phyloP scores from a whole-genome alignment of 2,888 invertebrate genomes.

The Spialia ferax region DNA sequence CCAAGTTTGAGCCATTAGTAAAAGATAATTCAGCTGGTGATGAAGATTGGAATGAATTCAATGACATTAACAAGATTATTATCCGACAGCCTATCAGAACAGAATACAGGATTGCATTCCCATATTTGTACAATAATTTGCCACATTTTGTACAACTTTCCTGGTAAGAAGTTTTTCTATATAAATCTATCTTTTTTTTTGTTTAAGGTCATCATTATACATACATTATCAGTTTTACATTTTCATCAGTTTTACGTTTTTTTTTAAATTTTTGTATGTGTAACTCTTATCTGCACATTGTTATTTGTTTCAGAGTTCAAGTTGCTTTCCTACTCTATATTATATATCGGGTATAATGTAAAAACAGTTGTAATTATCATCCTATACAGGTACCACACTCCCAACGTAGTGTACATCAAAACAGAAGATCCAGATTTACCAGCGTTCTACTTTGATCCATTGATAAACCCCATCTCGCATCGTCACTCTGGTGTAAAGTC shows the following conservation, averaged over 20 bases:
- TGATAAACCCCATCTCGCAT: constrained; percentile 99
- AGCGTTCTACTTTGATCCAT: constrained; percentile 99
- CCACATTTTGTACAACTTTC: constrained; percentile 99
- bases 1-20: constrained; percentile 99
- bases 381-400: constrained; percentile 96
- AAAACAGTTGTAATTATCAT: no score
- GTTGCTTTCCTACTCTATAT: no score
- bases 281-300: no score
- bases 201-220: neutral
- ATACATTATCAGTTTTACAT: no score
- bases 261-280: neutral
- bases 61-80: constrained; percentile 99
- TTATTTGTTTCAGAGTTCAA: no score
- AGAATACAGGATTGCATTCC: constrained; percentile 99
- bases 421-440: constrained; percentile 99
- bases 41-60: constrained; percentile 99
- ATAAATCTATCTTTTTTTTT: neutral
- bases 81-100: constrained; percentile 99
- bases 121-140: constrained; percentile 99
- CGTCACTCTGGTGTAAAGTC: constrained; percentile 93
- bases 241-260: no score
- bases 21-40: constrained; percentile 99
- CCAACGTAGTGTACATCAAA: constrained; percentile 99
- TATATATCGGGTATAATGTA: no score
- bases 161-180: constrained; percentile 90